These are phyloP conservation scores for Thalassarche chlororhynchos DNA, from an alignment of 2,113 vertebrate species.

Conservation along the genomic window DNA sequence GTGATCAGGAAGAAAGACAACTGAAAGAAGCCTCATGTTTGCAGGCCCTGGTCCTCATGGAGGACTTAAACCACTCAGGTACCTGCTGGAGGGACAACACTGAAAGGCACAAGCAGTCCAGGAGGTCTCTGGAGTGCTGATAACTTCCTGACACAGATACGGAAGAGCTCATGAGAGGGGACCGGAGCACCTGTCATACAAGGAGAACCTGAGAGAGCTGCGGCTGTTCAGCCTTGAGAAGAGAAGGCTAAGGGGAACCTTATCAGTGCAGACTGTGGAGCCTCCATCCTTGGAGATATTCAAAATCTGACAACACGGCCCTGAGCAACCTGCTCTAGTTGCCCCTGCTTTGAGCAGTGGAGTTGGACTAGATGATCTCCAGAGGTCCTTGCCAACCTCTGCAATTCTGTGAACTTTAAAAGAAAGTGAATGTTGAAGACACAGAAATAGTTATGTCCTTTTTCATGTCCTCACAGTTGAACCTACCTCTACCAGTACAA, in stretches of 20 bases:
- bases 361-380: not conserved
- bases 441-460: not conserved
- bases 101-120: not conserved
- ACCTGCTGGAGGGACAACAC: not conserved
- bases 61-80: not conserved
- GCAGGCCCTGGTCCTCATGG: not conserved
- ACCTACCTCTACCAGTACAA: not conserved
- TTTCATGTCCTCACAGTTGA: not conserved
- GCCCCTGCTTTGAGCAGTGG: not conserved
- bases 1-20: not conserved
- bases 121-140: not conserved
- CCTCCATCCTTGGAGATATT: not conserved
- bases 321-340: not conserved
- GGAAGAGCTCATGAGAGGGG: not conserved
- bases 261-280: not conserved
- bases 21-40: not conserved
- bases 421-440: not conserved
- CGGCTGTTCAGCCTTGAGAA: not conserved
- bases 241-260: not conserved
- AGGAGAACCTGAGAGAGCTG: not conserved
- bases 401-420: not conserved
- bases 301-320: not conserved
- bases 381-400: not conserved
- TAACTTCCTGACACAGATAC: not conserved
- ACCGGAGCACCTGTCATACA: rapidly evolving